Evolutionary conservation across 1,140 invertebrate genomes (phyloP), one percentile per base, ranked within the genome.

Genomic region (Procambarus clarkii): DNA sequence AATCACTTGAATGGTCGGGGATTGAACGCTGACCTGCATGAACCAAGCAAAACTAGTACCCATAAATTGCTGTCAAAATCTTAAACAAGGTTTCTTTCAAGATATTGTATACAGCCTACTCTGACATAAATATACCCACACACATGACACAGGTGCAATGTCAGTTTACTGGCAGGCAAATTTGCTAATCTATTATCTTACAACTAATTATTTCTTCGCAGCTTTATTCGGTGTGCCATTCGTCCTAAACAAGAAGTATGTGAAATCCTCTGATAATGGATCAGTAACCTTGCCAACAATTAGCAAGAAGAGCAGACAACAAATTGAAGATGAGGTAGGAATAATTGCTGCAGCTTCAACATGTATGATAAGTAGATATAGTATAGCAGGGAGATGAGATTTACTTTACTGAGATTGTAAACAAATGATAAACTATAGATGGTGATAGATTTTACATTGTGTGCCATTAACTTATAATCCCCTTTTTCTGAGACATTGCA

Each of bases 201-300:
- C 34, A 34, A 34, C 34, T 79, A 48, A 18, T 58, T 44, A 24
- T 44, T 24, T 58, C 60, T 77, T 86, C 4, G 44, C 74, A 90
- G 88, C 88, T 82, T 46, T 90, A 24, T 90, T 90, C 78, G 88
- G 88, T 34, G 88, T 90, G n/a, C 88, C 88, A 8, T 90, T 90
- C 71, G 50, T 90, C 34, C 71, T 90, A n/a, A 90, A 90, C 44
- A 90, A 90, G 71, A 83, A 84, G 71, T 90, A 90, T 78, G 88
- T 90, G 34, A 90, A 84, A 34, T 58, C 48, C 11, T 69, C 24
- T 44, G 81, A 84, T n/a, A 83, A 24, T 58, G 54, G 64, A 24
- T 44, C 71, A 13, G 46, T 50, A 54, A 77, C 69, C 44, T 48
- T 90, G 46, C 88, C 88, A 58, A 44, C 71, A 54, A 46, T 90